Conservation (phyloP, 1,140 invertebrate species). For the Chironomus striatipennis region DNA sequence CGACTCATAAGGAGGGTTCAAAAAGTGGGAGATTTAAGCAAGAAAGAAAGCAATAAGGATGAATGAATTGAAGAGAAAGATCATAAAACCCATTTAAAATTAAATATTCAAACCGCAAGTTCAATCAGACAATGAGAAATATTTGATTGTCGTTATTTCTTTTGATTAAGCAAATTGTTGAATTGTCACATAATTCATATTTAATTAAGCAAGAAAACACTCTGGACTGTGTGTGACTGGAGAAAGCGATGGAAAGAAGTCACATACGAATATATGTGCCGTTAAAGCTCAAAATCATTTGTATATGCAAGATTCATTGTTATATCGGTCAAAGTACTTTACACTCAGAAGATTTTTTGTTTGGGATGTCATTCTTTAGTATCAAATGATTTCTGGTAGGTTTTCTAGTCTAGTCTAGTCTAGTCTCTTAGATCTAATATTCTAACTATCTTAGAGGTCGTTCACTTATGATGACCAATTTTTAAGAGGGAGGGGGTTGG, state of each 20-base stretch:
- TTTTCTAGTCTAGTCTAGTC: no score
- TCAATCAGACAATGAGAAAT: slow-evolving; percentile 4
- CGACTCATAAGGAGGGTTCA: no score
- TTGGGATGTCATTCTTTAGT: no score
- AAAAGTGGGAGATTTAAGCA: not conserved
- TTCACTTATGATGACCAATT: no score
- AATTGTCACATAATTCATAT: not conserved
- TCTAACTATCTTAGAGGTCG: no score
- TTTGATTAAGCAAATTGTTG: not conserved
- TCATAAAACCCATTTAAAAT: not conserved
- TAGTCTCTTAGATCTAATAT: no score
- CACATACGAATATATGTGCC: not conserved
- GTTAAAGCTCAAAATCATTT: no score
- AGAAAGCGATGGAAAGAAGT: not conserved
- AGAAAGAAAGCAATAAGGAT: not conserved
- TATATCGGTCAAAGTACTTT: not conserved
- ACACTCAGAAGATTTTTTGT: no score
- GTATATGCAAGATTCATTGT: not conserved
- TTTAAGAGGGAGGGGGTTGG: no score
- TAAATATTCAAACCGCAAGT: not conserved
- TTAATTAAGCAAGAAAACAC: not conserved
- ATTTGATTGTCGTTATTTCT: not conserved
- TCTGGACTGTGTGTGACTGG: no score
- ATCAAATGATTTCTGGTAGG: no score
- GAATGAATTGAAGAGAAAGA: slow-evolving; percentile 10